phyloP scores from a whole-genome alignment of 2,888 invertebrate species.

The Parthenolecanium corni region DNA sequence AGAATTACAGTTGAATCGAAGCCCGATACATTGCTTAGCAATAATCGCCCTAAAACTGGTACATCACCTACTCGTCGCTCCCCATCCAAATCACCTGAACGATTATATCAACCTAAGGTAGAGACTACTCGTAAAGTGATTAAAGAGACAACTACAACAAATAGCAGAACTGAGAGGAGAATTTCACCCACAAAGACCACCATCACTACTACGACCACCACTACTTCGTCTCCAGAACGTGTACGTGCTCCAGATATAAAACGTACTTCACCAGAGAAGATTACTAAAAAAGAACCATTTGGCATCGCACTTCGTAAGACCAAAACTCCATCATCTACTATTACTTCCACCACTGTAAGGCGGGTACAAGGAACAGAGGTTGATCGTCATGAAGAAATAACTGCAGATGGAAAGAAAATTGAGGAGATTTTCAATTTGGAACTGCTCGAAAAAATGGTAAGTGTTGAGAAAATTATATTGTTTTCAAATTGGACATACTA shows the following conservation, averaged over 20 bases:
- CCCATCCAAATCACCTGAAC: too few relatives aligned
- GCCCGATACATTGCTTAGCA: background rate
- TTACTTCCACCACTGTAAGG: background rate
- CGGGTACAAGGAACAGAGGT: background rate
- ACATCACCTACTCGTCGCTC: background rate
- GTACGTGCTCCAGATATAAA: background rate
- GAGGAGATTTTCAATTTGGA: slow-evolving; percentile 62
- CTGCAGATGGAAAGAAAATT: slow-evolving; percentile 41
- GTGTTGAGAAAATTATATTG: slow-evolving; percentile 34
- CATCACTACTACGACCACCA: background rate
- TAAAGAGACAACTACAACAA: background rate
- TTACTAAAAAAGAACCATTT: slow-evolving; percentile 35
- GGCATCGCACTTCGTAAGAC: slow-evolving; percentile 54
- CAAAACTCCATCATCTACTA: slow-evolving; percentile 39
- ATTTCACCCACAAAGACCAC: background rate
- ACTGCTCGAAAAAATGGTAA: slow-evolving; percentile 58
- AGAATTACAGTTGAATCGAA: background rate
- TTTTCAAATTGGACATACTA: background rate
- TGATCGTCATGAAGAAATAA: slow-evolving; percentile 30
- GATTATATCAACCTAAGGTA: too few relatives aligned
- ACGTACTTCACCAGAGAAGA: background rate
- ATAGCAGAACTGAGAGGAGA: background rate
- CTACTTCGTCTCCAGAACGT: background rate
- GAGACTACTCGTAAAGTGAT: background rate
- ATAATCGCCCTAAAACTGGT: background rate